Percentiles rank a stretch among this genome's conserved stretches.
Evolutionary conservation across 2,797 vertebrate genomes (phyloP).

Genomic region (Spea hammondii): DNA sequence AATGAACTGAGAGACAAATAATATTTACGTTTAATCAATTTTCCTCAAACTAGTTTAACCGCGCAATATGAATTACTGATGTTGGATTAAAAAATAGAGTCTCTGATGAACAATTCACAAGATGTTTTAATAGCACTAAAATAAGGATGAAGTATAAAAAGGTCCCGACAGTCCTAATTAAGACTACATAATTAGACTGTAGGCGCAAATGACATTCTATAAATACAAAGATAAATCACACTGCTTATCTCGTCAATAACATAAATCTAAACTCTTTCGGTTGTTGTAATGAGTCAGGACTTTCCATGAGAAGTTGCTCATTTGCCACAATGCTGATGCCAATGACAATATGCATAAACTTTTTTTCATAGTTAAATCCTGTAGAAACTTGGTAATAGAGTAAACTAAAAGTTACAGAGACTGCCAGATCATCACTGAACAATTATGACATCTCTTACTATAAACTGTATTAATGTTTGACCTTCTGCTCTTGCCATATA

Average conservation of each 20-base stretch:
- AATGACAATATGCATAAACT: no score
- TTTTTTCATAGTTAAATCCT: no score
- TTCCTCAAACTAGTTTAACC: not conserved
- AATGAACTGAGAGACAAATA: no score
- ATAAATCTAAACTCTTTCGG: conserved; percentile 28
- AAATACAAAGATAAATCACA: conserved; percentile 46
- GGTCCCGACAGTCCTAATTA: conserved; percentile 50
- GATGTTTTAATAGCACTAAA: conserved; percentile 41
- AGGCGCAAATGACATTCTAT: conserved; percentile 48
- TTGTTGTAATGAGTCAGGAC: not conserved
- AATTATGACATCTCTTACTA: not conserved
- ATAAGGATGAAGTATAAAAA: conserved; percentile 47
- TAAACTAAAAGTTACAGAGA: no score
- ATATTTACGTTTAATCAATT: no score
- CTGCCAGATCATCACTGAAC: no score
- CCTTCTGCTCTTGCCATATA: conserved; percentile 7
- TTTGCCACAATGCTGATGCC: no score
- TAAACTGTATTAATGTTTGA: conserved; percentile 10
- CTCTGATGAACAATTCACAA: conserved; percentile 35
- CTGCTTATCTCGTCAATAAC: conserved; percentile 38
- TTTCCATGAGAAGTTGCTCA: not conserved
- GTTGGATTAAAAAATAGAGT: conserved; percentile 16
- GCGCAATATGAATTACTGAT: conserved; percentile 18
- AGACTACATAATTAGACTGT: conserved; percentile 48
- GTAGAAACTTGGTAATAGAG: no score